Evolutionary conservation across 2,797 vertebrate genomes (phyloP).

Genomic region (Ctenopoma kingsleyae): DNA sequence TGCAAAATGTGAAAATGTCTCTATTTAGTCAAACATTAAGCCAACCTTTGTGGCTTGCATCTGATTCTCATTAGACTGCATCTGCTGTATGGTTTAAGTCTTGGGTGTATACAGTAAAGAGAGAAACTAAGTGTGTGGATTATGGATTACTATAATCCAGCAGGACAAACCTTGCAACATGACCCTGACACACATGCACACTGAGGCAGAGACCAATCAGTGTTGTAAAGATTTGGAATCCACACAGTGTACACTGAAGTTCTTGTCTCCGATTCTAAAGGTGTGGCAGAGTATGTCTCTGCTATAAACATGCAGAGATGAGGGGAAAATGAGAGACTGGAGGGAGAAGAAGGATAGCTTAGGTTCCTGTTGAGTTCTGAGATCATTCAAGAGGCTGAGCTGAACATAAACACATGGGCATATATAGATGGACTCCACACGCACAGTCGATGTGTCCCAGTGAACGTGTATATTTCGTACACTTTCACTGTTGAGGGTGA

Average conservation of each 20-base stretch:
- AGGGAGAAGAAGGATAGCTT: neutral
- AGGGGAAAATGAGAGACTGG: neutral
- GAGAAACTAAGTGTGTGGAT: constrained; percentile 43
- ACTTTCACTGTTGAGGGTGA: neutral
- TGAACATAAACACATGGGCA: neutral
- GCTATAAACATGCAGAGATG: too few relatives aligned
- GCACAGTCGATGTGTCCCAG: neutral
- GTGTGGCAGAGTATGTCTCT: neutral
- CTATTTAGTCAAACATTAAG: neutral
- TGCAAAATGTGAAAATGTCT: neutral
- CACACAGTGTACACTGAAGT: too few relatives aligned
- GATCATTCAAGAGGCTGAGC: neutral
- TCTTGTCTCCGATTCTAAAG: neutral
- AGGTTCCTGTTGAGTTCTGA: neutral
- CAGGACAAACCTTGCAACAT: constrained; percentile 24
- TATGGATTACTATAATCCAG: constrained; percentile 73
- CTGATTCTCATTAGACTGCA: too few relatives aligned
- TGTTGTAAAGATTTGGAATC: neutral
- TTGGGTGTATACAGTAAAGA: neutral
- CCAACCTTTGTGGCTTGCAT: neutral
- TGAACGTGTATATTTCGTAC: neutral
- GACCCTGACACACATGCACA: neutral
- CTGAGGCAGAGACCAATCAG: neutral
- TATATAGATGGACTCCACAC: neutral
- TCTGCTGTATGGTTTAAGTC: neutral